phyloP scores from a whole-genome alignment of 2,113 vertebrate species.

The Saccopteryx leptura region DNA sequence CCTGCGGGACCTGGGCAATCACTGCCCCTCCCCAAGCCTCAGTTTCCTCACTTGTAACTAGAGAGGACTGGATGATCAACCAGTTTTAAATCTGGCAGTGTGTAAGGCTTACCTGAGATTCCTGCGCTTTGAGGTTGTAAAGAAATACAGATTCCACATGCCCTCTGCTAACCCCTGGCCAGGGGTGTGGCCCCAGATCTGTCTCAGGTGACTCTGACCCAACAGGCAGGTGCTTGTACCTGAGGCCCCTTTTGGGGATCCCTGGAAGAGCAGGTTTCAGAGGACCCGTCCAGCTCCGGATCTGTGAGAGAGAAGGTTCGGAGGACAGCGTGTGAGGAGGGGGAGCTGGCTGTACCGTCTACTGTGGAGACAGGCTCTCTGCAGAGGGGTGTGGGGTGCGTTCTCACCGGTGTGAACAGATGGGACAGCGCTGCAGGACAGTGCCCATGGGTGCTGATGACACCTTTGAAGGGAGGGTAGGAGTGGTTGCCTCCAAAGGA shows the following conservation, averaged over 20 bases:
- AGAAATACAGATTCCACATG: background rate
- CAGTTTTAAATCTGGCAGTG: background rate
- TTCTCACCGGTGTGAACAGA: accelerated
- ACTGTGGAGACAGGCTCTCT: background rate
- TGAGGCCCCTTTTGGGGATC: background rate
- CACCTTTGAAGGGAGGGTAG: background rate
- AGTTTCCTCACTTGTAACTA: background rate
- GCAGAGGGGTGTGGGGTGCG: background rate
- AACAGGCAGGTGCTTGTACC: background rate
- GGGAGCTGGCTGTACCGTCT: background rate
- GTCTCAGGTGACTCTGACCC: background rate
- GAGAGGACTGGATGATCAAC: background rate
- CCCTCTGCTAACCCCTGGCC: too few species aligned
- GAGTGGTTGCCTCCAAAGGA: background rate
- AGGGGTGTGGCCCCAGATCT: background rate
- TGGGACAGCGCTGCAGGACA: accelerated
- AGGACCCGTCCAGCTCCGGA: background rate
- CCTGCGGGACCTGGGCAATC: background rate
- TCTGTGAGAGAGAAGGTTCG: background rate
- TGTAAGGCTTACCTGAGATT: background rate
- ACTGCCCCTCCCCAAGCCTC: background rate
- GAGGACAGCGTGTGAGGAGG: accelerated
- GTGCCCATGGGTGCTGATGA: accelerated
- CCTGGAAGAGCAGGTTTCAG: background rate
- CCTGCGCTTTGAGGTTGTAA: background rate